Evolutionary conservation across 1,140 invertebrate genomes (phyloP).

Genomic region (Pectinophora gossypiella): DNA sequence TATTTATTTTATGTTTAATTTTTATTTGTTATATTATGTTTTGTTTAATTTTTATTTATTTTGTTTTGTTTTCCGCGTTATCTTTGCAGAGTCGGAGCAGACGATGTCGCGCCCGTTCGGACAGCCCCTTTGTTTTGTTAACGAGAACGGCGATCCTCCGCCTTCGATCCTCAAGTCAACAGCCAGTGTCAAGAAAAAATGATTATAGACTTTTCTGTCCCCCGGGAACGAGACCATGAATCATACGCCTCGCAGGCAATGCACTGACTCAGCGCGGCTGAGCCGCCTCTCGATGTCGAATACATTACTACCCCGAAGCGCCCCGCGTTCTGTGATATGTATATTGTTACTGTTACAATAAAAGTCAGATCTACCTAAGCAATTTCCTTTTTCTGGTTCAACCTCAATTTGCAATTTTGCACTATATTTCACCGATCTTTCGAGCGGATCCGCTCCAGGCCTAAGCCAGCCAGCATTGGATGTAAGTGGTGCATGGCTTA

Average conservation of each 20-base stretch:
- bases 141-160: conserved; percentile 76
- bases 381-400: conserved; percentile 52
- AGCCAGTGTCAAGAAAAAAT: conserved; percentile 71
- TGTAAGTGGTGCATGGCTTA: conserved; percentile 73
- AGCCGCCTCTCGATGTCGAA: conserved; percentile 38
- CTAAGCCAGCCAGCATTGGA: conserved; percentile 33
- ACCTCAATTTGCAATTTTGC: conserved; percentile 42
- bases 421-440: conserved; percentile 12
- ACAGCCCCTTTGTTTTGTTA: conserved; percentile 81
- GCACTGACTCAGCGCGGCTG: conserved; percentile 42
- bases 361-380: conserved; percentile 55
- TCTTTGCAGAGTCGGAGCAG: conserved; percentile 76
- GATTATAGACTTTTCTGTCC: conserved; percentile 33
- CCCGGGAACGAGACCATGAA: conserved; percentile 33
- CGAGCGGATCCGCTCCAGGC: conserved; percentile 20
- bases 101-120: conserved; percentile 84
- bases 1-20: too few species aligned
- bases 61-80: conserved; percentile 66
- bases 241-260: conserved; percentile 32
- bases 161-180: conserved; percentile 71
- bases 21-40: conserved; percentile 37
- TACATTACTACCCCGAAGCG: conserved; percentile 56
- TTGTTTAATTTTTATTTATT: conserved; percentile 41
- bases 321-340: conserved; percentile 74
- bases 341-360: conserved; percentile 74